phyloP scores from a whole-genome alignment of 2,797 vertebrate species.

The Etheostoma perlongum region DNA sequence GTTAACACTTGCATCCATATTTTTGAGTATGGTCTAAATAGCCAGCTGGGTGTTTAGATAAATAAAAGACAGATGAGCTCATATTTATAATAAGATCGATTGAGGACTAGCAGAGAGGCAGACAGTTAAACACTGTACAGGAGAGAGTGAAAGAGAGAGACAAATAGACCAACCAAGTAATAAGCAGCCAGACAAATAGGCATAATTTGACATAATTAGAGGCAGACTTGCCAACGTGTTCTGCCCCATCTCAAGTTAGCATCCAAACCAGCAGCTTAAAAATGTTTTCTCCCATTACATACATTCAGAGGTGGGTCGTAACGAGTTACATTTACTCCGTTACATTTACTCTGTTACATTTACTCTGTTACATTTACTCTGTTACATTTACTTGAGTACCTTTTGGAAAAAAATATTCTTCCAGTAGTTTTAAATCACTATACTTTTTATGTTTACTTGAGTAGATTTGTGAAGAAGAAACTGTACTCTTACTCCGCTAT shows the following conservation, averaged over 20 bases:
- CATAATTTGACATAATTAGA: neutral
- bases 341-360: too few species aligned
- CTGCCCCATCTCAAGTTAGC: neutral
- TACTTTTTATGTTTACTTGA: too few species aligned
- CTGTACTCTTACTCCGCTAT: too few species aligned
- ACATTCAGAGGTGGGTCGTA: too few species aligned
- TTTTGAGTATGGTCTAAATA: conserved; percentile 3
- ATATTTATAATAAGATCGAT: conserved; percentile 2
- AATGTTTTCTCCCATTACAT: neutral
- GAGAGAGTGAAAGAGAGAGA: neutral
- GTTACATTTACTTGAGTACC: too few species aligned
- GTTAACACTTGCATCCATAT: neutral
- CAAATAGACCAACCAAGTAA: neutral
- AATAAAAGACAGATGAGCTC: conserved; percentile 6
- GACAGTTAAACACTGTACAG: neutral
- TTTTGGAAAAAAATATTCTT: too few species aligned
- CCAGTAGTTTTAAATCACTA: too few species aligned
- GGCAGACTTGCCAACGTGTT: neutral
- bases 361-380: too few species aligned
- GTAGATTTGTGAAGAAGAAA: too few species aligned
- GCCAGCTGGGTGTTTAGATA: neutral
- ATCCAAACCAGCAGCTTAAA: neutral
- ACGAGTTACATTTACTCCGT: too few species aligned
- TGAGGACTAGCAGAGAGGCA: neutral
- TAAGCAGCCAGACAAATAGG: neutral